phyloP scores from a whole-genome alignment of 1,140 invertebrate species.

The Anastatus disparis region DNA sequence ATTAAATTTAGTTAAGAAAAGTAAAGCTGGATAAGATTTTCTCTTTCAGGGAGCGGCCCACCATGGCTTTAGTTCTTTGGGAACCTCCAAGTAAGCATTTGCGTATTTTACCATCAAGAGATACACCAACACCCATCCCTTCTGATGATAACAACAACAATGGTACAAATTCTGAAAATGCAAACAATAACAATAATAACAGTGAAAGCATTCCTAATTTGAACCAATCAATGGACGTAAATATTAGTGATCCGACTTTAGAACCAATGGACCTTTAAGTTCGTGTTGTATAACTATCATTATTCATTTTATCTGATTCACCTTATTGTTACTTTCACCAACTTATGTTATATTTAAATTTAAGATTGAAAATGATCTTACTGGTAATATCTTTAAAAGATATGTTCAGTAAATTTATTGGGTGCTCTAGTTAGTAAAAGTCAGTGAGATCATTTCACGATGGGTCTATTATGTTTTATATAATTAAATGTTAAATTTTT shows the following conservation, averaged over 20 bases:
- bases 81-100: constrained; percentile 73
- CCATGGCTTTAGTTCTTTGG: constrained; percentile 82
- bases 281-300: constrained; percentile 1
- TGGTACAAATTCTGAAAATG: constrained; percentile 38
- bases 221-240: constrained; percentile 50
- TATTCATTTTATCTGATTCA: constrained; percentile 21
- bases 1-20: constrained; percentile 14
- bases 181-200: constrained; percentile 48
- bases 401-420: too few relatives aligned
- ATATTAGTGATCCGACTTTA: constrained; percentile 37
- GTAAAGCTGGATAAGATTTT: constrained; percentile 52
- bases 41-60: constrained; percentile 72
- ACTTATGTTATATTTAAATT: too few relatives aligned
- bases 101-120: constrained; percentile 51
- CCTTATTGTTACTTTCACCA: neutral
- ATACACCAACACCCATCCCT: constrained; percentile 43
- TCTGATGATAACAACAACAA: constrained; percentile 52
- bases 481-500: too few relatives aligned
- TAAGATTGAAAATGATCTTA: too few relatives aligned
- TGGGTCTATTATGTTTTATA: too few relatives aligned
- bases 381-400: too few relatives aligned
- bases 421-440: too few relatives aligned
- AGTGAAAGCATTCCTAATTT: constrained; percentile 56
- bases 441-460: too few relatives aligned
- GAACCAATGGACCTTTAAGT: constrained; percentile 63